Evolutionary conservation across 1,140 invertebrate species (phyloP), one percentile per base, ranked within the genome.

Genomic region (Metaphire vulgaris): DNA sequence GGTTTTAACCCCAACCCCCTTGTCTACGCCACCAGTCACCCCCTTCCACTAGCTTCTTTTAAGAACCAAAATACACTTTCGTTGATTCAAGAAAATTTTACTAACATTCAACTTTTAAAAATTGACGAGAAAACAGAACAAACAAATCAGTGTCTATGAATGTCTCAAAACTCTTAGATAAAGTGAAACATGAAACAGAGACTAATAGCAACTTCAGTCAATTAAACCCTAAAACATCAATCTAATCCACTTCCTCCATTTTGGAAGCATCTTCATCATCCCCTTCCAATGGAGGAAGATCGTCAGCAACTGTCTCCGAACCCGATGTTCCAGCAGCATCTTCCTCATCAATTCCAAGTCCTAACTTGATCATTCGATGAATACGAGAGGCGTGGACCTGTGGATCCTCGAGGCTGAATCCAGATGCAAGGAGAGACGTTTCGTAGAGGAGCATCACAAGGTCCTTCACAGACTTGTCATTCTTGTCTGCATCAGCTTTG

Each of bases 201-300:
- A n/a, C n/a, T n/a, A n/a, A n/a, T n/a, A n/a, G n/a, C n/a, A n/a
- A n/a, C n/a, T n/a, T n/a, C n/a, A n/a, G n/a, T n/a, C n/a, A n/a
- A n/a, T n/a, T n/a, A n/a, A n/a, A n/a, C n/a, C n/a, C n/a, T n/a
- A n/a, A n/a, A n/a, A n/a, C n/a, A n/a, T n/a, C n/a, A n/a, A n/a
- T n/a, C n/a, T 96, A 99, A 90, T 99, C 97, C 77, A 99, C 96
- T 90, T 99, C 96, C 86, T 99, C 96, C 96, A 99, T 99, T 79
- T 95, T 90, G 2, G 94, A 96, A 33, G 93, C 93, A 88, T 98
- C 89, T 78, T 95, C 84, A 32, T 81, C 83, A 79, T 85, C 93
- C 33, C 90, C 92, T 80, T 93, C 92, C 69, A 95, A 83, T 26
- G 91, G 88, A 68, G 92, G 92, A 77, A 92, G 90, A 68, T 92